Percentiles rank a stretch among this genome's conserved stretches.
phyloP scores from a whole-genome alignment of 2,113 vertebrate genomes.

The Ursus arctos region DNA sequence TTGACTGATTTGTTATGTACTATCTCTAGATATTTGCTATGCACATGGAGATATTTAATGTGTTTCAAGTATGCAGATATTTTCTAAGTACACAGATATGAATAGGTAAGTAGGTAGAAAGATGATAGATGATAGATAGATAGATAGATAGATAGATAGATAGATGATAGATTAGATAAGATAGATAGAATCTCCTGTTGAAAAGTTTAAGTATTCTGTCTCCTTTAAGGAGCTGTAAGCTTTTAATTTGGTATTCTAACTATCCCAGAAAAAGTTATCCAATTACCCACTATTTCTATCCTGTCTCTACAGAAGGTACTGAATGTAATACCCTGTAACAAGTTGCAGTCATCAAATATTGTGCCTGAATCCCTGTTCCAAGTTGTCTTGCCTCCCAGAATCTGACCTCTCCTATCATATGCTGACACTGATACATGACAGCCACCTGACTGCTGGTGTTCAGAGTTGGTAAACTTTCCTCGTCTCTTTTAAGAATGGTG shows the following conservation, averaged over 20 bases:
- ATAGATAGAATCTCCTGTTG: neutral
- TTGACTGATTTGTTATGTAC: neutral
- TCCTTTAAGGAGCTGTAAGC: neutral
- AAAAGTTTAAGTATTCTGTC: neutral
- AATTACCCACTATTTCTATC: neutral
- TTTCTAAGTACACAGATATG: constrained; percentile 23
- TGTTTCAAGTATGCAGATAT: neutral
- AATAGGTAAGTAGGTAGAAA: neutral
- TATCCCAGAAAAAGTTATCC: neutral
- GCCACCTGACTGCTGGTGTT: neutral
- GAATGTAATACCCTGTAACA: neutral
- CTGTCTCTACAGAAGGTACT: neutral
- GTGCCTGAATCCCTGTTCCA: neutral
- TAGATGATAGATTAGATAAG: neutral
- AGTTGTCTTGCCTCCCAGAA: neutral
- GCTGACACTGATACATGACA: neutral
- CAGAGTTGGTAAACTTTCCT: neutral
- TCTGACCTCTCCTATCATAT: neutral
- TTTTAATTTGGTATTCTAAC: constrained; percentile 41
- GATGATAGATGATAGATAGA: neutral
- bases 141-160: neutral
- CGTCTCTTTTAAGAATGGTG: neutral
- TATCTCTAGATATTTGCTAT: neutral
- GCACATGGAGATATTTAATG: neutral
- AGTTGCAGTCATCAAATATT: neutral